A percentile compares a stretch with the other conserved stretches of the same genome.
Evolutionary conservation across 2,888 invertebrate genomes (phyloP).

Genomic region (Drosophila maculinotata): DNA sequence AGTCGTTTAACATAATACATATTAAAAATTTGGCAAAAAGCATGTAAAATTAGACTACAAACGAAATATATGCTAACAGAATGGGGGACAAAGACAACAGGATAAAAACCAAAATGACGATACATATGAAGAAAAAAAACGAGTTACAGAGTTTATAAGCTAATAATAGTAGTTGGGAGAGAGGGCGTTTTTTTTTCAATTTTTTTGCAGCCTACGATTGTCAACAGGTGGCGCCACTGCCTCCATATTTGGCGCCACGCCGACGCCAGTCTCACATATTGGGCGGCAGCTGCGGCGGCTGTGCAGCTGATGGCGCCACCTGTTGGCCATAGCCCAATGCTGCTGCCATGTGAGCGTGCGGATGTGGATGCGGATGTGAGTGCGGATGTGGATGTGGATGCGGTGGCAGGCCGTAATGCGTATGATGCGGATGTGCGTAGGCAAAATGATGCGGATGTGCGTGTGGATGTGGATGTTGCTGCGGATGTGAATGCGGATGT

Average conservation of each 20-base stretch:
- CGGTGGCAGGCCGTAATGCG: slow-evolving; percentile 36
- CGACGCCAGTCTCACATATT: slow-evolving; percentile 74
- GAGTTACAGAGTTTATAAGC: slow-evolving; percentile 23
- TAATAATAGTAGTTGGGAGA: slow-evolving; percentile 44
- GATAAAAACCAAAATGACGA: slow-evolving; percentile 21
- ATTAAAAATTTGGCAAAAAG: slow-evolving; percentile 77
- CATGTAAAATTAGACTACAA: slow-evolving; percentile 78
- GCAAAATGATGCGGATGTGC: slow-evolving; percentile 39
- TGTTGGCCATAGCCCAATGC: slow-evolving; percentile 70
- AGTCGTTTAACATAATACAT: slow-evolving; percentile 73
- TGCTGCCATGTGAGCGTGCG: slow-evolving; percentile 65
- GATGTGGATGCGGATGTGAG: slow-evolving; percentile 41
- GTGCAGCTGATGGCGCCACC: slow-evolving; percentile 53
- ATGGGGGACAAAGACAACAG: slow-evolving; percentile 42
- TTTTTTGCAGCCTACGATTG: slow-evolving; percentile 44
- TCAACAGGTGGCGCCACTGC: slow-evolving; percentile 79
- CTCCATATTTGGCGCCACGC: slow-evolving; percentile 74
- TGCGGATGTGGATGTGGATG: slow-evolving; percentile 42
- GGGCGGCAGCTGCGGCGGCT: slow-evolving; percentile 40
- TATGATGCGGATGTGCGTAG: slow-evolving; percentile 55
- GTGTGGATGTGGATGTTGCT: slow-evolving; percentile 53
- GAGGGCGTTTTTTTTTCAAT: slow-evolving; percentile 6
- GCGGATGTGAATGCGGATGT: slow-evolving; percentile 58
- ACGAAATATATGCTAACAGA: slow-evolving; percentile 59
- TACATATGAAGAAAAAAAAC: slow-evolving; percentile 11